Percentiles rank a stretch among this genome's conserved stretches.
These are phyloP conservation scores for Cepphus grylle DNA, from an alignment of 2,113 vertebrate species.

Conservation along the genomic window DNA sequence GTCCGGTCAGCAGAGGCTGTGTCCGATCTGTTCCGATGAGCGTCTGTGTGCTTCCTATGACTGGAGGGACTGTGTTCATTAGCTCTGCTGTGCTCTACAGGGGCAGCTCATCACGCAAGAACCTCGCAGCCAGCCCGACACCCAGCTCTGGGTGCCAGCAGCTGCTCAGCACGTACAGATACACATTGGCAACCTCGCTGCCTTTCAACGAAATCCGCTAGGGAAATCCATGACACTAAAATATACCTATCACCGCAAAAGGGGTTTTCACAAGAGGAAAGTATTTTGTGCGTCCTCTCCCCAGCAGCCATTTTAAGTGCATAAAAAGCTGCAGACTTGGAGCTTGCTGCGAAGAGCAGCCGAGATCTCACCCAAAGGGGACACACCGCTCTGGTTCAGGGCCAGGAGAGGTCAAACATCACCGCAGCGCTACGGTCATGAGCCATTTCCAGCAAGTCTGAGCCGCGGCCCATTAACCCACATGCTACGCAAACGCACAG, in stretches of 20 bases:
- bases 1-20: background rate
- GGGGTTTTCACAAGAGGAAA: background rate
- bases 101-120: constrained; percentile 26
- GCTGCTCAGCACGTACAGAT: constrained; percentile 26
- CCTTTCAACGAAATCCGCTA: background rate
- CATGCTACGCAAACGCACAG: rapidly evolving
- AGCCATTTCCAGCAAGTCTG: background rate
- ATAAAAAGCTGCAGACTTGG: background rate
- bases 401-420: background rate
- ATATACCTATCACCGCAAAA: background rate
- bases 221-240: constrained; percentile 13
- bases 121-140: constrained; percentile 8
- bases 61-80: constrained; percentile 31
- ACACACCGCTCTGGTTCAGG: background rate
- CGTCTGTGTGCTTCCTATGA: background rate
- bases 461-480: background rate
- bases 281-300: background rate
- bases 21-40: background rate
- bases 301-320: constrained; percentile 6
- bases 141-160: background rate
- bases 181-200: background rate
- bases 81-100: background rate
- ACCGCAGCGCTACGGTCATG: rapidly evolving
- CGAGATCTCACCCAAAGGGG: background rate
- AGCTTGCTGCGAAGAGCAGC: background rate